Evolutionary conservation across 2,888 invertebrate genomes (phyloP).

Genomic region (Miltochrista miniata): DNA sequence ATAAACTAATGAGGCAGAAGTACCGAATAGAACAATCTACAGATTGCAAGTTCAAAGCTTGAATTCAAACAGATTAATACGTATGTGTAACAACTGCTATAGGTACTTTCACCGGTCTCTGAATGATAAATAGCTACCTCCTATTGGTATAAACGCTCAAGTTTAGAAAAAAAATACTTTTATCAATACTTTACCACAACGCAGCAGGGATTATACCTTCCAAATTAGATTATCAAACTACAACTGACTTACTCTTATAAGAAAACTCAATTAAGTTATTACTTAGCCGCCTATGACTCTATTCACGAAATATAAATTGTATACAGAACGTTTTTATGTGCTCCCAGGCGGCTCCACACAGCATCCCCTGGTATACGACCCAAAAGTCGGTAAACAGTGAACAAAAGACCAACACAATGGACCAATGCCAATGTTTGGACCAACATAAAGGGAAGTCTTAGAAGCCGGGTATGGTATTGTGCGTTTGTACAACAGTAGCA

Average conservation of each 20-base stretch:
- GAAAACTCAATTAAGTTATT: slow-evolving; percentile 49
- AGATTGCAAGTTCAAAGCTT: too few species aligned
- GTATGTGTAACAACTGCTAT: too few species aligned
- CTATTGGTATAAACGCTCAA: too few species aligned
- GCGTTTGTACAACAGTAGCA: slow-evolving; percentile 81
- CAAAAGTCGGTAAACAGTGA: slow-evolving; percentile 80
- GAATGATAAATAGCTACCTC: background rate
- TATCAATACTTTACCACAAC: background rate
- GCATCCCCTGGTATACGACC: slow-evolving; percentile 67
- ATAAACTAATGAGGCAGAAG: too few species aligned
- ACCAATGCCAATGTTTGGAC: slow-evolving; percentile 80
- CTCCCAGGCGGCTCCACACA: slow-evolving; percentile 49
- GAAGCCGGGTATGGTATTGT: slow-evolving; percentile 64
- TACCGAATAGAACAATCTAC: too few species aligned
- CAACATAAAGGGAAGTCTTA: slow-evolving; percentile 75
- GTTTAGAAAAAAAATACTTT: background rate
- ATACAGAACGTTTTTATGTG: slow-evolving; percentile 67
- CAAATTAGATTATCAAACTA: slow-evolving; percentile 39
- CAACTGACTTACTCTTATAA: slow-evolving; percentile 24
- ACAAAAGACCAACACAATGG: slow-evolving; percentile 76
- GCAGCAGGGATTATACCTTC: background rate
- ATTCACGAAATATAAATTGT: slow-evolving; percentile 45
- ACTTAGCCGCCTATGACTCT: slow-evolving; percentile 55
- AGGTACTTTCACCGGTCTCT: background rate
- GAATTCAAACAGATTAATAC: too few species aligned